These are phyloP conservation scores for Patagioenas fasciata DNA, from an alignment of 2,113 vertebrate species.

Conservation along the genomic window DNA sequence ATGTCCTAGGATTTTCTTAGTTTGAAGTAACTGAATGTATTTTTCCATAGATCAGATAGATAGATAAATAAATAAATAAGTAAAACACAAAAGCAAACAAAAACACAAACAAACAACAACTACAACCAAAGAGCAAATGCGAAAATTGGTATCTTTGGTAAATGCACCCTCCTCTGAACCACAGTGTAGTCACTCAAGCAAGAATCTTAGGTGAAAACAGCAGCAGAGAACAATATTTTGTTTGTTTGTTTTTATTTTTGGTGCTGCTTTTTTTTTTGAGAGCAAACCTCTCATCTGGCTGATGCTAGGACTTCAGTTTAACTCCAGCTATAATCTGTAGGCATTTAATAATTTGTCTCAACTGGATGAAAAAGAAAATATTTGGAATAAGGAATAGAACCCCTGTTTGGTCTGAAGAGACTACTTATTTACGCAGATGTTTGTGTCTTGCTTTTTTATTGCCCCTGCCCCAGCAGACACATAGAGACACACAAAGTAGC, in stretches of 20 bases:
- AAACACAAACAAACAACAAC: background rate
- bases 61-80: background rate
- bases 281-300: background rate
- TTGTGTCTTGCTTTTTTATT: background rate
- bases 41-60: background rate
- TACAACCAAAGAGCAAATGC: background rate
- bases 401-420: background rate
- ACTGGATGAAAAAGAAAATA: background rate
- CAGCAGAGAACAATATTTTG: background rate
- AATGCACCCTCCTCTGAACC: background rate
- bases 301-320: background rate
- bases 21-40: background rate
- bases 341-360: background rate
- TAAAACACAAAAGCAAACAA: background rate
- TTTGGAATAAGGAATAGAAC: background rate
- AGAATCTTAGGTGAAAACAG: background rate
- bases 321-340: background rate
- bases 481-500: background rate
- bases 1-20: background rate
- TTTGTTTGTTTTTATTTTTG: background rate
- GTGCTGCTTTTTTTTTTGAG: background rate
- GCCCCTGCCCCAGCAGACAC: background rate
- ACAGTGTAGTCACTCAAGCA: background rate
- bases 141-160: background rate
- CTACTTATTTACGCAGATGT: background rate